Conservation (phyloP, 2,113 vertebrate species). For the Castor canadensis region DNA sequence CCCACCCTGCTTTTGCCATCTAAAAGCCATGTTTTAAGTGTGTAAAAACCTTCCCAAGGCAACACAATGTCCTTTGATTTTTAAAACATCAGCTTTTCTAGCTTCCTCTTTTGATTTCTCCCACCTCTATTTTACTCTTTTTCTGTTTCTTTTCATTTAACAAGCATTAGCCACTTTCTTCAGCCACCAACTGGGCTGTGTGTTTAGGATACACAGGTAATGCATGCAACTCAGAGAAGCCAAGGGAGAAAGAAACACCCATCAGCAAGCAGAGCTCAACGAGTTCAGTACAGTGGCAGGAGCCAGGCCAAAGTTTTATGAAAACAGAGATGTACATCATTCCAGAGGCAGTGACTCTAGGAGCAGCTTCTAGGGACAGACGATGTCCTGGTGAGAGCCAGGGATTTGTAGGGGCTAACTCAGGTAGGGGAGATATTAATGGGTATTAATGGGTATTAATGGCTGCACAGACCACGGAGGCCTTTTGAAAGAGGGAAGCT, state of each 20-base stretch:
- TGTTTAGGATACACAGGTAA: neutral
- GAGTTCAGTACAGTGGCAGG: accelerated
- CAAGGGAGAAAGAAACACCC: neutral
- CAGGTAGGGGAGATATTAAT: neutral
- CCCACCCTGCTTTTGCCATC: neutral
- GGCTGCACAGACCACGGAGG: too few relatives aligned
- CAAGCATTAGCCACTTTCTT: neutral
- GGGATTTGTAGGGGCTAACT: accelerated
- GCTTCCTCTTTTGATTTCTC: neutral
- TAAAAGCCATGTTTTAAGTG: too few relatives aligned
- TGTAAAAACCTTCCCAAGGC: neutral
- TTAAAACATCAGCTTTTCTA: neutral
- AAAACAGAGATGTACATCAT: accelerated
- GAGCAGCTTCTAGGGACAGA: neutral
- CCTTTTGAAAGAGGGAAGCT: too few relatives aligned
- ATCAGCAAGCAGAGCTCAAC: neutral
- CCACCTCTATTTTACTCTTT: neutral
- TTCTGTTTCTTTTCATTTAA: neutral
- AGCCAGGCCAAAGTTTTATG: accelerated
- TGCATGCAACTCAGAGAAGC: accelerated
- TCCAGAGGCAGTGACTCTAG: accelerated
- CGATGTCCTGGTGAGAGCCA: accelerated
- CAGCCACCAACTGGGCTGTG: accelerated
- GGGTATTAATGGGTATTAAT: too few relatives aligned
- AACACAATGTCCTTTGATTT: neutral